phyloP scores from a whole-genome alignment of 2,797 vertebrate species.

The Myotis daubentonii region DNA sequence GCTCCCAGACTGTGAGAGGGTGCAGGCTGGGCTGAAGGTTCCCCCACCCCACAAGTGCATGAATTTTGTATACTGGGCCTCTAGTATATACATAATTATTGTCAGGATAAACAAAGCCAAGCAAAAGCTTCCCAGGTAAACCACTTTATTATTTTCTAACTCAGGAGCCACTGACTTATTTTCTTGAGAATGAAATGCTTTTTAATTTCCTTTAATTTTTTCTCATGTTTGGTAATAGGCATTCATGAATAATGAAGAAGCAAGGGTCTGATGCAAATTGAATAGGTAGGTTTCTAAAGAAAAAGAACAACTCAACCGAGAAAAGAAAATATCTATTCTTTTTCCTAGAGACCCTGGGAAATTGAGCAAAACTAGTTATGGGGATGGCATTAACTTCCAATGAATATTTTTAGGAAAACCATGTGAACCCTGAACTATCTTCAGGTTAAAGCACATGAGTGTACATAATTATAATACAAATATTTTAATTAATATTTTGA shows the following conservation, averaged over 20 bases:
- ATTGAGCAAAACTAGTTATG: background rate
- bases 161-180: background rate
- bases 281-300: background rate
- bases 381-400: background rate
- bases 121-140: background rate
- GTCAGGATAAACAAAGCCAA: slow-evolving; percentile 15
- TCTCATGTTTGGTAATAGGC: background rate
- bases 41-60: no score
- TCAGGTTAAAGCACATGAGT: background rate
- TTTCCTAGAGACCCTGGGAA: background rate
- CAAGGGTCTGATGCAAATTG: background rate
- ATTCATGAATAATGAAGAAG: background rate
- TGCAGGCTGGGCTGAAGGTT: no score
- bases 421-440: background rate
- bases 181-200: slow-evolving; percentile 6
- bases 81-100: background rate
- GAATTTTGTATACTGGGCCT: no score
- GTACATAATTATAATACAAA: background rate
- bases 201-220: background rate
- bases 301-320: background rate
- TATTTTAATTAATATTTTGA: background rate
- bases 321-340: background rate
- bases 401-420: background rate
- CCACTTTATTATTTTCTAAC: background rate
- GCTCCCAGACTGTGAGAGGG: no score